Conservation (phyloP, 1,140 invertebrate species). For the Drosophila arawakana region DNA sequence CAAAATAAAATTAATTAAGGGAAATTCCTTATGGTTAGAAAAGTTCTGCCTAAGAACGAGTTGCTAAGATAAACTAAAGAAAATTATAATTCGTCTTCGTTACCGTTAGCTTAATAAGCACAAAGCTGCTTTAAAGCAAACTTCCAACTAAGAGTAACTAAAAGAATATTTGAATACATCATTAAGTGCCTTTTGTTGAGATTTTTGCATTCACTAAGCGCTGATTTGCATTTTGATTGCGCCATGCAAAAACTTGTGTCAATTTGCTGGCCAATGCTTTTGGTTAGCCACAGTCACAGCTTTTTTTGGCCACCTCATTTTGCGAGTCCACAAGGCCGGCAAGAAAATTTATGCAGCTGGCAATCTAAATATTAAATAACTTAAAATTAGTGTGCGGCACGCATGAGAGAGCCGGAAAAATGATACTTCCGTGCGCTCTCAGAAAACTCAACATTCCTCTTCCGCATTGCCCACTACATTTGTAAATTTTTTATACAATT, state of each 20-base stretch:
- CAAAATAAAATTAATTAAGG: too few species aligned
- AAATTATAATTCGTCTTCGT: too few species aligned
- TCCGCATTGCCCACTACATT: slow-evolving; percentile 79
- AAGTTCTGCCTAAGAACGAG: too few species aligned
- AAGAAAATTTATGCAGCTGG: slow-evolving; percentile 67
- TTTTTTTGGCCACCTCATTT: neutral
- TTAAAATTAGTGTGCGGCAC: slow-evolving; percentile 75
- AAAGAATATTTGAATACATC: slow-evolving; percentile 38
- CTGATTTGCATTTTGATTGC: slow-evolving; percentile 61
- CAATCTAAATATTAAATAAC: slow-evolving; percentile 75
- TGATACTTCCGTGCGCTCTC: slow-evolving; percentile 62
- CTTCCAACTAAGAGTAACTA: neutral
- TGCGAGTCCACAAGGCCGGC: neutral
- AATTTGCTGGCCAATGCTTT: slow-evolving; percentile 39
- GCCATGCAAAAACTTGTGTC: slow-evolving; percentile 35
- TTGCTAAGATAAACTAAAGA: too few species aligned
- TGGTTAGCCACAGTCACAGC: slow-evolving; percentile 1
- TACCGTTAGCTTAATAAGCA: too few species aligned
- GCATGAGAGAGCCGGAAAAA: slow-evolving; percentile 75
- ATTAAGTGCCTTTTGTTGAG: slow-evolving; percentile 23
- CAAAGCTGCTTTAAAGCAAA: neutral
- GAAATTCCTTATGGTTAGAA: too few species aligned
- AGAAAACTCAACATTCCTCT: slow-evolving; percentile 66
- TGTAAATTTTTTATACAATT: slow-evolving; percentile 57
- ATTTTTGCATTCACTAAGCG: slow-evolving; percentile 9